These are phyloP conservation scores for Daphoenositta chrysoptera DNA, from an alignment of 2,113 vertebrate genomes.

Conservation along the genomic window DNA sequence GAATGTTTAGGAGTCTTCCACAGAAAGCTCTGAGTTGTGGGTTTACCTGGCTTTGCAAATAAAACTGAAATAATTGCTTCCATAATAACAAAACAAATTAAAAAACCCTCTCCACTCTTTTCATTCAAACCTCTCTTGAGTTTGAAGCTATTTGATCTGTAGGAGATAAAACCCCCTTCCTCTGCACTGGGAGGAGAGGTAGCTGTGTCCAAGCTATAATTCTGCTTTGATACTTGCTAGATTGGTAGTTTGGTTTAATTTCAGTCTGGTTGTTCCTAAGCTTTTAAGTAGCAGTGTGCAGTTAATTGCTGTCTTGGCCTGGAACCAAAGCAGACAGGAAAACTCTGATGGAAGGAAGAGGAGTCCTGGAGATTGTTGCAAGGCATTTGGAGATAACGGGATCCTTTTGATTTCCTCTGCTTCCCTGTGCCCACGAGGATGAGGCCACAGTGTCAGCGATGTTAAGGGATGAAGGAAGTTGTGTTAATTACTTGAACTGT, in stretches of 20 bases:
- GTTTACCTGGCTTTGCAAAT: neutral
- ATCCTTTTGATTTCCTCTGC: neutral
- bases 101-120: neutral
- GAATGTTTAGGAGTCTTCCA: fast-evolving
- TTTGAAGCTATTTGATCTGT: neutral
- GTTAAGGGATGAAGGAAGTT: neutral
- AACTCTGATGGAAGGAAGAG: neutral
- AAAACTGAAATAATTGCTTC: neutral
- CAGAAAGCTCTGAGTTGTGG: neutral
- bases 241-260: neutral
- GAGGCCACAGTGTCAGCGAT: neutral
- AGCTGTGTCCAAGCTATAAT: neutral
- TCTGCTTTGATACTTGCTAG: neutral
- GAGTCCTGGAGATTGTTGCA: neutral
- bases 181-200: neutral
- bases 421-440: fast-evolving
- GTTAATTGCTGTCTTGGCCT: neutral
- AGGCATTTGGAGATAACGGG: neutral
- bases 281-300: neutral
- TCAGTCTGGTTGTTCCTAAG: neutral
- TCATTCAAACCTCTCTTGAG: neutral
- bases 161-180: neutral
- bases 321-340: neutral
- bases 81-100: neutral
- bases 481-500: neutral